Conservation (phyloP, 1,140 invertebrate species). For the Chionoecetes opilio region DNA sequence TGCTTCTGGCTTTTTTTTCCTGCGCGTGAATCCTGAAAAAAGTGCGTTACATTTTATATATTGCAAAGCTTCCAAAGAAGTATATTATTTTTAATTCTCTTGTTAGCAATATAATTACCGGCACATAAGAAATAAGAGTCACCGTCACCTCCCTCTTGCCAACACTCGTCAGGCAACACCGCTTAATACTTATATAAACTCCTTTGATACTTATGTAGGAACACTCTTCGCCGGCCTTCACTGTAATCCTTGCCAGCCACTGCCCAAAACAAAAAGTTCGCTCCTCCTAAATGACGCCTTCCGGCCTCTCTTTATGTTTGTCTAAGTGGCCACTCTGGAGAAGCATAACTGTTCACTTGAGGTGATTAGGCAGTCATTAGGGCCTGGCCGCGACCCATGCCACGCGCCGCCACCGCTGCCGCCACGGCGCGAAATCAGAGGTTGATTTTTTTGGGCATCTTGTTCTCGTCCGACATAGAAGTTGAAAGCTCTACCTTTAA, state of each 20-base stretch:
- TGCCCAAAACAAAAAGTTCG: not conserved
- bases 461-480: not conserved
- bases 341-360: not conserved
- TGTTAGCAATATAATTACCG: too few relatives aligned
- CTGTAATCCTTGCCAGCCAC: not conserved
- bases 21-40: too few relatives aligned
- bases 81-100: too few relatives aligned
- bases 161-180: not conserved
- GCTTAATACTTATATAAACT: not conserved
- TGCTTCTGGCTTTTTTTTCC: too few relatives aligned
- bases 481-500: not conserved
- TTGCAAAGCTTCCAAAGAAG: too few relatives aligned
- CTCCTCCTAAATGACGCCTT: not conserved
- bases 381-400: not conserved
- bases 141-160: not conserved
- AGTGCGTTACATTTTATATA: too few relatives aligned
- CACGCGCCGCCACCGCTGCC: not conserved
- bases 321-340: constrained; percentile 10
- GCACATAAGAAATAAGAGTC: too few relatives aligned
- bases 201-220: not conserved
- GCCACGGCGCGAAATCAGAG: not conserved
- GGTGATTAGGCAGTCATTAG: not conserved
- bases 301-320: not conserved
- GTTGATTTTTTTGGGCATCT: not conserved
- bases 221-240: not conserved